phyloP scores from a whole-genome alignment of 2,888 invertebrate genomes.

The Pristionchus exspectatus region DNA sequence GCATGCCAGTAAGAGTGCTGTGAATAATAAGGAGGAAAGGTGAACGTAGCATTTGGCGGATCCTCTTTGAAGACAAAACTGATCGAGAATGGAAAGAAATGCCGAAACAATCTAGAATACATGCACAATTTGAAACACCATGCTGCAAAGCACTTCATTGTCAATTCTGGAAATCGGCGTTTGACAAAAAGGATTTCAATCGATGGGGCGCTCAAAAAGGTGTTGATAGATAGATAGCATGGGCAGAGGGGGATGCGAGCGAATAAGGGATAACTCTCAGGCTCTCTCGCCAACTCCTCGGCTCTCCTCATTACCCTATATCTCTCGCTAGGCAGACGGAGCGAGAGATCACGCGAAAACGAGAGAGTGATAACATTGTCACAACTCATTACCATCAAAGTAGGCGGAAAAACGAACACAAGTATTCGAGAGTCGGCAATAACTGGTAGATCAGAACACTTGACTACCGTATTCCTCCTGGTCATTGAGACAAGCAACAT shows the following conservation, averaged over 20 bases:
- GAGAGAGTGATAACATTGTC: slow-evolving; percentile 30
- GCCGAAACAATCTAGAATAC: neutral
- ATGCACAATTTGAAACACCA: neutral
- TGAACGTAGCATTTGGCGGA: neutral
- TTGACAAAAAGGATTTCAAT: neutral
- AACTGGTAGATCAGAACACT: neutral
- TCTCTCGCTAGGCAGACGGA: neutral
- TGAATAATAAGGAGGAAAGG: neutral
- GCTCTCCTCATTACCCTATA: neutral
- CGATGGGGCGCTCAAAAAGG: slow-evolving; percentile 6
- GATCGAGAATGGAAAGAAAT: neutral
- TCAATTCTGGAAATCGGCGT: neutral
- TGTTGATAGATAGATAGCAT: neutral
- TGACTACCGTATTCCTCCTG: neutral
- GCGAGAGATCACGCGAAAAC: neutral
- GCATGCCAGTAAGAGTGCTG: neutral
- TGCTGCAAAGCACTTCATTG: neutral
- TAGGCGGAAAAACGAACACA: neutral
- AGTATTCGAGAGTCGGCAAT: neutral
- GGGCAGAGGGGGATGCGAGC: neutral
- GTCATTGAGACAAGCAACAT: neutral
- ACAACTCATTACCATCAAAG: slow-evolving; percentile 23
- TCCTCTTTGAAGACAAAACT: neutral
- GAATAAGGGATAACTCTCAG: slow-evolving; percentile 36
- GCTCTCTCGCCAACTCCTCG: neutral